Evolutionary conservation across 1,140 invertebrate genomes (phyloP), one percentile per base, ranked within the genome.

Genomic region (Maniola jurtina): DNA sequence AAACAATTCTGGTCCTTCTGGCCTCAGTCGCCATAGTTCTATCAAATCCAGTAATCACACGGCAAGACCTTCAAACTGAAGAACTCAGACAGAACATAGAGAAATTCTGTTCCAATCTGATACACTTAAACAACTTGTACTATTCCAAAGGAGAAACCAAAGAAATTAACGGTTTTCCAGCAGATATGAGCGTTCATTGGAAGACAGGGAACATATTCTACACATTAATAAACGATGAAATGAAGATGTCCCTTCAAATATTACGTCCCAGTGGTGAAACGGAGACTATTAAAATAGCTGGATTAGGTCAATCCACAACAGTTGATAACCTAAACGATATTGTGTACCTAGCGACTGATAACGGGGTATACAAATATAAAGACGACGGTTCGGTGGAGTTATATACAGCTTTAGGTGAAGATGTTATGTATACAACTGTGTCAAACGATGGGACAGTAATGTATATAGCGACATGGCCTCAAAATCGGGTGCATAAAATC

Each of bases 241-340:
- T 89, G 85, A 84, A 81, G 48, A 88, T 90, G 86, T 81, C 71
- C n/a, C 64, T 89, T 0, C 82, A 86, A 77, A 66, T 87, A 0
- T 25, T 90, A 64, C 72, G 72, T 38, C 71, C 79, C 0, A 84
- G 77, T 34, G 81, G 81, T 0, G 84, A 88, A 61, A 45, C 76
- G 1, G 83, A 85, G 45, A 72, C 72, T 2, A 82, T 90, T 0
- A 88, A 87, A 84, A 80, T 86, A 0, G 73, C 83, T 0, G 84
- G 82, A 0, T 61, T 89, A 10, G 86, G 86, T 35, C 86, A 89
- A 48, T 89, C 86, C 8, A 83, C 81, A 9, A 76, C 77, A 5
- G 80, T 89, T 34, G 88, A 89, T 81, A 89, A 90, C 79, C 74
- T 85, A 34, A 90, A 90, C 61, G 84, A 89, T 72, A 83, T 88